A percentile compares a stretch with the other conserved stretches of the same genome.
Conservation (phyloP, 2,888 invertebrate species). For the Patella ulyssiponensis region DNA sequence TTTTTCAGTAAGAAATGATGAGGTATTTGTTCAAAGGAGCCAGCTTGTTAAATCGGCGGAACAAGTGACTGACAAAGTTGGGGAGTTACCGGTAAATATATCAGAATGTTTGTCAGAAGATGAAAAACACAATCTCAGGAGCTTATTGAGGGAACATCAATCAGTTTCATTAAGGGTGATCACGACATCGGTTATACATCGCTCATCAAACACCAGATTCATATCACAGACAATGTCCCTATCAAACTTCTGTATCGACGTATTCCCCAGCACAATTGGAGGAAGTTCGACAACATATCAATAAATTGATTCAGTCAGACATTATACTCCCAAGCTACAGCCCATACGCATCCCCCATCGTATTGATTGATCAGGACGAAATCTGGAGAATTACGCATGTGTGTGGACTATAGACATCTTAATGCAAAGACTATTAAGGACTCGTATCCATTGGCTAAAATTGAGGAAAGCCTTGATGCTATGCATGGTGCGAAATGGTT, state of each 20-base stretch:
- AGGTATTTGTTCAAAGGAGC: not conserved
- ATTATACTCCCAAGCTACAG: slow-evolving; percentile 33
- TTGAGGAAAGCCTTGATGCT: slow-evolving; percentile 29
- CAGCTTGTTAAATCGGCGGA: not conserved
- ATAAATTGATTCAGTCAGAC: slow-evolving; percentile 25
- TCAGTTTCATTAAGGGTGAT: slow-evolving; percentile 20
- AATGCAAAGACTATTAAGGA: slow-evolving; percentile 21
- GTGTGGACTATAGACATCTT: slow-evolving; percentile 17
- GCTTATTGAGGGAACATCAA: slow-evolving; percentile 18
- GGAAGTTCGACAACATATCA: slow-evolving; percentile 26
- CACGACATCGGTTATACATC: slow-evolving; percentile 25
- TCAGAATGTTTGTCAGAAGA: not conserved
- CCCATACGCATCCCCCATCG: slow-evolving; percentile 40
- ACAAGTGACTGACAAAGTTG: not conserved
- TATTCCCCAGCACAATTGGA: slow-evolving; percentile 24
- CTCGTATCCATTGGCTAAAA: slow-evolving; percentile 23
- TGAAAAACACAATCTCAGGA: not conserved
- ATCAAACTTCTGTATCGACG: slow-evolving; percentile 16
- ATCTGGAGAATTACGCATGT: slow-evolving; percentile 18
- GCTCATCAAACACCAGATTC: slow-evolving; percentile 23
- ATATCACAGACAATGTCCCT: slow-evolving; percentile 20
- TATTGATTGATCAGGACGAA: slow-evolving; percentile 35
- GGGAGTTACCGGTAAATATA: not conserved
- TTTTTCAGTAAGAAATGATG: not conserved
- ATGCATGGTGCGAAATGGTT: slow-evolving; percentile 15